phyloP scores from a whole-genome alignment of 2,113 vertebrate species.

The Chaetura pelagica region DNA sequence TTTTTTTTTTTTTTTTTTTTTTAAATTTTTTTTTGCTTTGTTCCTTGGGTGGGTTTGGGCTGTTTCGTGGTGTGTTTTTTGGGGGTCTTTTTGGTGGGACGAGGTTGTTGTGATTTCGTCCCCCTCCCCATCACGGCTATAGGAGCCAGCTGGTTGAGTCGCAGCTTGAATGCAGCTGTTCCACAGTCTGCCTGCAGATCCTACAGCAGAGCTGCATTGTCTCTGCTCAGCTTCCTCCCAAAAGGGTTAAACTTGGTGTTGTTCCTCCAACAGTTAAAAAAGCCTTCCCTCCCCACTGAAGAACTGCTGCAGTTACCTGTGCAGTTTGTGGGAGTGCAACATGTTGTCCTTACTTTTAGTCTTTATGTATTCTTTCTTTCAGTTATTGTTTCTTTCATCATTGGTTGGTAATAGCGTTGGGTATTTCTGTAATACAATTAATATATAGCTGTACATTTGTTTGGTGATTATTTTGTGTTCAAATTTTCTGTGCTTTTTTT shows the following conservation, averaged over 20 bases:
- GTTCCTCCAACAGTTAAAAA: not conserved
- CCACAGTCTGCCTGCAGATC: not conserved
- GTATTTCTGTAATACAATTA: not conserved
- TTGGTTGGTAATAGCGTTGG: not conserved
- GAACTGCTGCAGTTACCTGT: not conserved
- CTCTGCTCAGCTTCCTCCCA: not conserved
- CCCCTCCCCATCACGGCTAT: rapidly evolving
- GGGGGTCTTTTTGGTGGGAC: not conserved
- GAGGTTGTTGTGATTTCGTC: not conserved
- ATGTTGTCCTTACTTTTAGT: not conserved
- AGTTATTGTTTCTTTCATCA: not conserved
- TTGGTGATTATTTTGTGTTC: not conserved
- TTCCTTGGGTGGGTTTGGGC: too few species aligned
- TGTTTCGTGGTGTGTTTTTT: not conserved
- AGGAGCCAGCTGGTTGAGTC: not conserved
- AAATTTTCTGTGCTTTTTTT: not conserved
- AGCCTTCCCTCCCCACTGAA: rapidly evolving
- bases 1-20: not conserved
- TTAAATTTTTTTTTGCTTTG: not conserved
- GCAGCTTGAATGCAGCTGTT: rapidly evolving
- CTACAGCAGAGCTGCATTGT: not conserved
- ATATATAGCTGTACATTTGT: not conserved
- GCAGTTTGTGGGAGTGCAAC: not conserved
- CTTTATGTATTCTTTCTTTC: not conserved
- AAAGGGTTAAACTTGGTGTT: not conserved